Conservation (phyloP, 2,888 invertebrate species). For the Danaus chrysippus region DNA sequence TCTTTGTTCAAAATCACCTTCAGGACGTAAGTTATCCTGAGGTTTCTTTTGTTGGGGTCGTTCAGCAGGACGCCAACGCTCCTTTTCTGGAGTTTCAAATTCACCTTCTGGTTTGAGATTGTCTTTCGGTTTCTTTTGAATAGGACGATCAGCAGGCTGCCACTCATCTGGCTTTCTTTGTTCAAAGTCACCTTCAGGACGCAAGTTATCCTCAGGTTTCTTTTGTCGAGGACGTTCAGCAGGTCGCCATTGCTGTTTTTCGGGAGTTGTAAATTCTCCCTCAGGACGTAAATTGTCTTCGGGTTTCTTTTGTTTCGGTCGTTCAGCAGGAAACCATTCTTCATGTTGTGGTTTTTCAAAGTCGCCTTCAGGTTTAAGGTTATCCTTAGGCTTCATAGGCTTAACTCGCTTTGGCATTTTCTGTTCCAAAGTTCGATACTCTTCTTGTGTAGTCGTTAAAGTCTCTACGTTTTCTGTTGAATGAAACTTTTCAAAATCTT, state of each 20-base stretch:
- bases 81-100: slow-evolving; percentile 65
- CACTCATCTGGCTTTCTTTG: slow-evolving; percentile 77
- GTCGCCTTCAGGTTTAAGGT: slow-evolving; percentile 78
- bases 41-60: slow-evolving; percentile 53
- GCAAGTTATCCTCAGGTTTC: slow-evolving; percentile 74
- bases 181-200: slow-evolving; percentile 80
- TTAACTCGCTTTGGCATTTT: slow-evolving; percentile 70
- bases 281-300: slow-evolving; percentile 66
- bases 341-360: slow-evolving; percentile 60
- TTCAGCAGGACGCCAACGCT: slow-evolving; percentile 67
- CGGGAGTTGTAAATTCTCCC: slow-evolving; percentile 46
- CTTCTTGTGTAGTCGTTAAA: slow-evolving; percentile 83
- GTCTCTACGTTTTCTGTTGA: slow-evolving; percentile 76
- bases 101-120: slow-evolving; percentile 75
- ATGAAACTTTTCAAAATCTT: slow-evolving; percentile 85
- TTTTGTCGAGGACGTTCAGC: slow-evolving; percentile 59
- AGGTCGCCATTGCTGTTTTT: slow-evolving; percentile 61
- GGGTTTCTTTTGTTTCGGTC: slow-evolving; percentile 69
- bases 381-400: slow-evolving; percentile 77
- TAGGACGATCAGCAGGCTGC: slow-evolving; percentile 58
- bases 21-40: slow-evolving; percentile 71
- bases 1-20: slow-evolving; percentile 67
- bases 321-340: slow-evolving; percentile 56
- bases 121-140: slow-evolving; percentile 50
- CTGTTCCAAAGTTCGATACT: slow-evolving; percentile 81